These are phyloP conservation scores for Daubentonia madagascariensis DNA, from an alignment of 2,113 vertebrate species.

Conservation along the genomic window DNA sequence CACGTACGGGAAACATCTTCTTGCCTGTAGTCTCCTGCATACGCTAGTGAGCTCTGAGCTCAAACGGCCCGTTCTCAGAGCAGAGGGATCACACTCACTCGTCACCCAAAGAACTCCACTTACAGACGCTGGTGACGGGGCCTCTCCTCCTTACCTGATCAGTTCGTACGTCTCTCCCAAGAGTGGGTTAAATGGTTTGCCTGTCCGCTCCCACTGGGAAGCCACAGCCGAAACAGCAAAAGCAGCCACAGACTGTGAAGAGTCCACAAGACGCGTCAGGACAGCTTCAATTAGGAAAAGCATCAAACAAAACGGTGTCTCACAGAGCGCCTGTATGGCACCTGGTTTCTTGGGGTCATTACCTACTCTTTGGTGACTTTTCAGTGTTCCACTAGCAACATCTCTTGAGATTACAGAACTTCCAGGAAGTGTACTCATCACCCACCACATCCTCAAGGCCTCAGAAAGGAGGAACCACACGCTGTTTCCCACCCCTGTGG, in stretches of 20 bases:
- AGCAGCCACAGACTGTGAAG: constrained; percentile 91
- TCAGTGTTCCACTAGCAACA: accelerated
- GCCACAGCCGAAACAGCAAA: constrained; percentile 97
- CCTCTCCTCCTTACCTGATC: constrained; percentile 84
- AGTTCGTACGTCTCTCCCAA: constrained; percentile 97
- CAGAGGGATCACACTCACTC: not conserved
- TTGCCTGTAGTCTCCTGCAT: too few relatives aligned
- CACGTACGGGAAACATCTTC: too few relatives aligned
- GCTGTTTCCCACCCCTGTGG: not conserved
- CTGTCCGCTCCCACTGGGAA: constrained; percentile 98
- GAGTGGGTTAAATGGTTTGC: constrained; percentile 98
- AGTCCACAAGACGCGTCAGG: not conserved
- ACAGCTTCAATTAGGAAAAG: too few relatives aligned
- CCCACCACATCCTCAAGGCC: not conserved
- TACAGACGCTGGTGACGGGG: not conserved
- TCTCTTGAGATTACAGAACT: not conserved
- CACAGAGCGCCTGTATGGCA: accelerated
- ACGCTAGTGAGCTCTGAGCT: not conserved
- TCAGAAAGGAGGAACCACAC: not conserved
- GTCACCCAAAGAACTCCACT: not conserved
- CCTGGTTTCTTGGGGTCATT: accelerated
- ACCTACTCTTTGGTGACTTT: accelerated
- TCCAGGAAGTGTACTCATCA: not conserved
- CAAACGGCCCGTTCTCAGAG: not conserved
- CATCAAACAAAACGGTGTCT: not conserved